Base-by-base conservation (phyloP, 2,113 vertebrate species). In the Nettapus auritus region DNA sequence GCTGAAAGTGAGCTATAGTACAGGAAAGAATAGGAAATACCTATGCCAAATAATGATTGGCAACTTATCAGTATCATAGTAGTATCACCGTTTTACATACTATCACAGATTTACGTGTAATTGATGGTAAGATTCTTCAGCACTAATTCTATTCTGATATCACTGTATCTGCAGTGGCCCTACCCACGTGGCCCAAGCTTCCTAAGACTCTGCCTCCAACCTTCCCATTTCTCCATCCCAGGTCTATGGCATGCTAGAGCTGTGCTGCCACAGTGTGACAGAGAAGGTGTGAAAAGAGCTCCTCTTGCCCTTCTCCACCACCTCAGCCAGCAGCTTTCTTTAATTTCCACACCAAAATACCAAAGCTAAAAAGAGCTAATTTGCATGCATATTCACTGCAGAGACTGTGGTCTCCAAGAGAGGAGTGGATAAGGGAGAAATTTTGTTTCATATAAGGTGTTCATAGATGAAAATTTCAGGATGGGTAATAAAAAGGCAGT, bases 351-450 rank as follows among this genome's bases (percentile, higher is more conserved):
- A 59, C 25, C 18, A 71, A 82, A 88, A 80, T 31, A 64, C 40
- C n/a, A 73, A 28, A 76, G 17, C 9, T 59, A 31, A 79, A 79
- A 71, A 33, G 19, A 33, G 2, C 9, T 78, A 70, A 42, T 26
- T 23, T 53, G 34, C 0, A 0, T 40, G 38, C 1, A 2, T 15
- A 33, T 80, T 40, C 5, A 48, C n/a, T 38, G 36, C 23, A 48
- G 57, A 18, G 19, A 34, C 5, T 40, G 28, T 21, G 42, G 8
- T 3, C 42, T 88, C n/a, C 23, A 68, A 31, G 33, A 67, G 25
- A 40, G 28, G 6, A 63, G 15, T 18, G 13, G 28, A 13, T 86
- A 34, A 69, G 14, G 8, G 53, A 73, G 31, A 23, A 20, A 46
- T 7, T 23, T 28, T 73, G 20, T 19, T 69, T 69, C 29, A 2